Evolutionary conservation across 2,113 vertebrate species (phyloP).

Genomic region (Varanus komodoensis): DNA sequence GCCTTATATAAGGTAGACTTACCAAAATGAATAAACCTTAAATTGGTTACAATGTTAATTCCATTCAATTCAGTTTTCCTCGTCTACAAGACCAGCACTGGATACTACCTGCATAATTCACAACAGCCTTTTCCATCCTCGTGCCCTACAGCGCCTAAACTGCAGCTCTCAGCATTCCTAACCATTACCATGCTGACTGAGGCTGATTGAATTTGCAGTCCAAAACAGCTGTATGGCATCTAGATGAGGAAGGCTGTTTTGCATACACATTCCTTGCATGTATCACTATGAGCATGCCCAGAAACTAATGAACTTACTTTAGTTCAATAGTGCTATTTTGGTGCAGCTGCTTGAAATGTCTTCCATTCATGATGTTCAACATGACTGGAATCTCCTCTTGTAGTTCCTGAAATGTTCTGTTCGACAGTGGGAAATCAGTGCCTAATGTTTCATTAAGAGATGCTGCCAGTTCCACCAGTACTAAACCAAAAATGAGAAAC

Average conservation of each 20-base stretch:
- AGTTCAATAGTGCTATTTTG: conserved; percentile 69
- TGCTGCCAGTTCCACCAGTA: conserved; percentile 74
- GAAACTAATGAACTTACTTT: conserved; percentile 74
- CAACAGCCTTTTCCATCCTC: too few relatives aligned
- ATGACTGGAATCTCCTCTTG: conserved; percentile 74
- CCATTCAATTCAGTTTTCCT: too few relatives aligned
- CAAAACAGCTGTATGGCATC: background rate
- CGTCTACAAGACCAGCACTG: too few relatives aligned
- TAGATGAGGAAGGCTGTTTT: too few relatives aligned
- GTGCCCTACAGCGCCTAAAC: background rate
- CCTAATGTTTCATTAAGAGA: conserved; percentile 80
- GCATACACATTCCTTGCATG: background rate
- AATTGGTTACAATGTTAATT: too few relatives aligned
- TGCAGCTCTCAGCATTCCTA: background rate
- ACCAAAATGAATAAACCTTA: too few relatives aligned
- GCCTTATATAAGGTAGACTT: too few relatives aligned
- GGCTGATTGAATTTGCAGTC: background rate
- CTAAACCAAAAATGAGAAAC: conserved; percentile 67
- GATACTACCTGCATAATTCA: too few relatives aligned
- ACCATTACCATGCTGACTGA: background rate
- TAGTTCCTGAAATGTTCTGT: conserved; percentile 72
- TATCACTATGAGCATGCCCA: background rate
- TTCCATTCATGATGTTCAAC: conserved; percentile 74
- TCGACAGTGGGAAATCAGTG: conserved; percentile 69
- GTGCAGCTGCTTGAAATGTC: conserved; percentile 62